Conservation (phyloP, 1,140 invertebrate species). For the Chironomus tepperi region DNA sequence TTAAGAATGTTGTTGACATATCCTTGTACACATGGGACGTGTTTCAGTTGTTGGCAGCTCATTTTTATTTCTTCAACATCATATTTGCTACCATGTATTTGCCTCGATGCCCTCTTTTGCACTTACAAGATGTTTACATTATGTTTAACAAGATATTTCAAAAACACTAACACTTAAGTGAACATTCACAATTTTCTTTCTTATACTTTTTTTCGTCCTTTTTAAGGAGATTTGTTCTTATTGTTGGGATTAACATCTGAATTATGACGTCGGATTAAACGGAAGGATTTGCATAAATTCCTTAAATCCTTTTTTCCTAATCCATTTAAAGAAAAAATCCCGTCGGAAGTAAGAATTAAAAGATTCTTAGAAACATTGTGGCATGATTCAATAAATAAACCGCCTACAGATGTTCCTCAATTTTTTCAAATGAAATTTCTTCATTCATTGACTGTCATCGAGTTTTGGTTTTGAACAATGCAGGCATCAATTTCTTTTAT, state of each 20-base stretch:
- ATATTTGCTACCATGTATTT: background rate
- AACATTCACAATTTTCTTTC: constrained; percentile 7
- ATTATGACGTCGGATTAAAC: background rate
- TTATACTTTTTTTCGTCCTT: background rate
- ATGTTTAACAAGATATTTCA: constrained; percentile 23
- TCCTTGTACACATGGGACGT: constrained; percentile 17
- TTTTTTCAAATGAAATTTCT: background rate
- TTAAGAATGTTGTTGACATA: constrained; percentile 16
- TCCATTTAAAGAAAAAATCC: background rate
- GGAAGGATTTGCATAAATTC: background rate
- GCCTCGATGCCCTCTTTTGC: background rate
- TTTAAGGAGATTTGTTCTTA: background rate
- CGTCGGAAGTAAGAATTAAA: background rate
- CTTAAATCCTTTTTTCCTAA: background rate
- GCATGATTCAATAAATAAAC: background rate
- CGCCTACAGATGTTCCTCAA: background rate
- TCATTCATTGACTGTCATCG: background rate
- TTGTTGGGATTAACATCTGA: background rate
- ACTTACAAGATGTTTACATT: constrained; percentile 16
- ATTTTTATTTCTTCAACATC: background rate
- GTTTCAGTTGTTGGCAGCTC: constrained; percentile 14
- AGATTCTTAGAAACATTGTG: background rate
- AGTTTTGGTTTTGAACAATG: background rate
- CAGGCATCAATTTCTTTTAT: background rate
- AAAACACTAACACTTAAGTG: constrained; percentile 22